These are phyloP conservation scores for Scarus forsteni DNA, from an alignment of 2,797 vertebrate species.

Conservation along the genomic window DNA sequence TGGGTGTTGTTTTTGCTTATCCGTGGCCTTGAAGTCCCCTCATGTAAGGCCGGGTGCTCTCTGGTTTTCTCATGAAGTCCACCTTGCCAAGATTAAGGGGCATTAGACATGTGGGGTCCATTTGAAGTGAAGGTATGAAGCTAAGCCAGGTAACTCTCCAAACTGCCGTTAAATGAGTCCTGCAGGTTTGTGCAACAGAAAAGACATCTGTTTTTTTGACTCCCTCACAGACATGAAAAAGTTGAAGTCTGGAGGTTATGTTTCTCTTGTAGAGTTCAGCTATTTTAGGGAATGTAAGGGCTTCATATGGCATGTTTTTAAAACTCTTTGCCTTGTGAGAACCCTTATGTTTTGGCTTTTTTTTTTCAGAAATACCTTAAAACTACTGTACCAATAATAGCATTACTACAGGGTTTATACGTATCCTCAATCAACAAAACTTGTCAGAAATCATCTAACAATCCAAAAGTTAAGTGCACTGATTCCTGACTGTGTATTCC, in stretches of 20 bases:
- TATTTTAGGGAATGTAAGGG: neutral
- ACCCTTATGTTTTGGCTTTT: too few species aligned
- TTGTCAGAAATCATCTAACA: too few species aligned
- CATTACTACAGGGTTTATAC: conserved; percentile 6
- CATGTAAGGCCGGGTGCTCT: conserved; percentile 16
- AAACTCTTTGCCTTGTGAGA: neutral
- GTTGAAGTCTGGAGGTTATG: neutral
- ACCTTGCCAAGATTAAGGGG: conserved; percentile 66
- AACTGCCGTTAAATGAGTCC: conserved; percentile 39
- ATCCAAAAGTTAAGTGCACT: too few species aligned
- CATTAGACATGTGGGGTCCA: conserved; percentile 57
- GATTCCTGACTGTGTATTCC: too few species aligned
- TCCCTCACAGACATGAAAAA: conserved; percentile 8
- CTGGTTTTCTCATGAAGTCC: conserved; percentile 60
- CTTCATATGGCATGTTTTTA: neutral
- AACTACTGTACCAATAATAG: neutral
- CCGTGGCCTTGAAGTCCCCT: conserved; percentile 39
- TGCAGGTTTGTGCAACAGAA: conserved; percentile 25
- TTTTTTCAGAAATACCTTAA: too few species aligned
- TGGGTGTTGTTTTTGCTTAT: conserved; percentile 60
- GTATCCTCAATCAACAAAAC: neutral
- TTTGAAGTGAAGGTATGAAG: conserved; percentile 47
- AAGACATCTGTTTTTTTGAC: conserved; percentile 23
- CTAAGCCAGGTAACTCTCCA: conserved; percentile 48
- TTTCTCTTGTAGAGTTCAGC: neutral